Percentiles rank a stretch among this genome's conserved stretches.
phyloP scores from a whole-genome alignment of 2,888 invertebrate genomes.

The Panzeria rudis region DNA sequence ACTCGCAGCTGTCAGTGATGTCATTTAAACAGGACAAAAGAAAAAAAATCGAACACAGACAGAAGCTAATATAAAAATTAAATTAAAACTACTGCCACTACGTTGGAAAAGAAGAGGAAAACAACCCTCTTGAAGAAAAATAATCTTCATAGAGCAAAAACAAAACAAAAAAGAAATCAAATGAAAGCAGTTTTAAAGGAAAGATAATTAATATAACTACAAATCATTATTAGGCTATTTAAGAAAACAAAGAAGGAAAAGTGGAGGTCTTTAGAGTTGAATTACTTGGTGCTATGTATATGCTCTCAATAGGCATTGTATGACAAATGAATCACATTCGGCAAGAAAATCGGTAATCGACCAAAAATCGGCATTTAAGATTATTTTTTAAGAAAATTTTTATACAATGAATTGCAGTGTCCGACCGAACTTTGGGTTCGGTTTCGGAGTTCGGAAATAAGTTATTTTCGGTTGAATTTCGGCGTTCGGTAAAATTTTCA shows the following conservation, averaged over 20 bases:
- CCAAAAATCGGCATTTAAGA: too few relatives aligned
- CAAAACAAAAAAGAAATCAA: conserved; percentile 15
- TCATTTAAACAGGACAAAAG: conserved; percentile 46
- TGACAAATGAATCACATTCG: too few relatives aligned
- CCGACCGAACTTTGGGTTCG: too few relatives aligned
- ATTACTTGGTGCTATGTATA: background rate
- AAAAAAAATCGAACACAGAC: background rate
- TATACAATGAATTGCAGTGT: too few relatives aligned
- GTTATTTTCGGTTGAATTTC: too few relatives aligned
- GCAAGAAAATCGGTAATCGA: too few relatives aligned
- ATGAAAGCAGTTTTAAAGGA: conserved; percentile 1
- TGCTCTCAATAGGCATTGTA: too few relatives aligned
- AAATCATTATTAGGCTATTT: background rate
- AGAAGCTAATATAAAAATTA: conserved; percentile 1
- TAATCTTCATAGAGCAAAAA: background rate
- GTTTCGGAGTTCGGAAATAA: too few relatives aligned
- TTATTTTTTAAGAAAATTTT: too few relatives aligned
- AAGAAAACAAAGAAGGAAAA: too few relatives aligned
- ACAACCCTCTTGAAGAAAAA: conserved; percentile 44
- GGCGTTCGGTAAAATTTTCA: too few relatives aligned
- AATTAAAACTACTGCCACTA: background rate
- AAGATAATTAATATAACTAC: background rate
- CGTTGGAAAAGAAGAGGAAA: conserved; percentile 8
- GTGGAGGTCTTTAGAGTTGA: too few relatives aligned
- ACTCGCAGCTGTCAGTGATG: conserved; percentile 40